Percentiles rank a stretch among this genome's conserved stretches.
Evolutionary conservation across 64 coral and sea anemone genomes (phyloP).

Genomic region (Stylophora pistillata): DNA sequence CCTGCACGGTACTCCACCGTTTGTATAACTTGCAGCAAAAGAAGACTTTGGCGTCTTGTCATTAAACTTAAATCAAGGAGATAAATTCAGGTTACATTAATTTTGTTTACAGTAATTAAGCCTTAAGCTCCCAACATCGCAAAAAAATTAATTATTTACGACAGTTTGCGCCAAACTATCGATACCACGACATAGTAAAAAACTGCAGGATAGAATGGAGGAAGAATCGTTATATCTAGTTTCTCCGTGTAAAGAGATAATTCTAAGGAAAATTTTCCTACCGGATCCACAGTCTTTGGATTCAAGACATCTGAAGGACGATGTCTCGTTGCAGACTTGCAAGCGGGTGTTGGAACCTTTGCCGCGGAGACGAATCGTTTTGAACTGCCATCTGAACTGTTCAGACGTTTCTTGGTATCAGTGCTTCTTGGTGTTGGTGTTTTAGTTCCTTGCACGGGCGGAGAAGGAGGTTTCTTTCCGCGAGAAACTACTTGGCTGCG

Average conservation of each 20-base stretch:
- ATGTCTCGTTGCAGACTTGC: conserved; percentile 44
- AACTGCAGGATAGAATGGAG: not conserved
- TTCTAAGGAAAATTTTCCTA: conserved; percentile 17
- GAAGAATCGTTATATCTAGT: not conserved
- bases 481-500: conserved; percentile 60
- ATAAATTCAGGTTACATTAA: not conserved
- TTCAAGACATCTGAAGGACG: conserved; percentile 93
- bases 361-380: conserved; percentile 48
- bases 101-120: not conserved
- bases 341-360: conserved; percentile 37
- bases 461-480: conserved; percentile 67
- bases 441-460: conserved; percentile 28
- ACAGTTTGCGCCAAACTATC: not conserved
- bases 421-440: conserved; percentile 26
- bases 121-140: not conserved
- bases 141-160: not conserved
- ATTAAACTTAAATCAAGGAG: conserved; percentile 72
- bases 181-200: not conserved
- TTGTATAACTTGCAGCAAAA: conserved; percentile 93
- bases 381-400: conserved; percentile 72
- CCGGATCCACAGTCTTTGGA: conserved; percentile 93
- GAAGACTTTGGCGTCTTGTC: conserved; percentile 85
- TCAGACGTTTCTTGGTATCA: conserved; percentile 73
- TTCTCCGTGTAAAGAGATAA: not conserved
- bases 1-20: conserved; percentile 94